Evolutionary conservation across 2,797 vertebrate species (phyloP), one percentile per base, ranked within the genome.

Genomic region (Ciconia nigra): DNA sequence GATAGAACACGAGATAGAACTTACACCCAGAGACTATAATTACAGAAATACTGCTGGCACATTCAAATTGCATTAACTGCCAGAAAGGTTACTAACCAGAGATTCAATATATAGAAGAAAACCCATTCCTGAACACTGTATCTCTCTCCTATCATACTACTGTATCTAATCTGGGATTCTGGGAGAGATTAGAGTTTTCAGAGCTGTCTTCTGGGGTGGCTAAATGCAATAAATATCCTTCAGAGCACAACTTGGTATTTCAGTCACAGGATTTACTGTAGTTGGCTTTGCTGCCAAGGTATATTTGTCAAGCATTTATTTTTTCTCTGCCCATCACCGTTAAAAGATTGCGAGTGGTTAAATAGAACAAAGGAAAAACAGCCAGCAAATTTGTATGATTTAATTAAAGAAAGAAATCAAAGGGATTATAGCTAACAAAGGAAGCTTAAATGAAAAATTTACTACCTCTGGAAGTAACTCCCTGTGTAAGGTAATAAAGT

Each of bases 391-490:
- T 42, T 44, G 70, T 96, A 78, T 91, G 46, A 95, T 95, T 96
- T 96, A 96, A 97, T 97, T 94, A 95, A 94, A 91, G 69, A 87
- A 84, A 93, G 94, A 93, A 95, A 95, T 95, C 84, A 92, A 86
- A 90, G 47, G 54, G 47, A 83, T 91, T 85, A 67, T 33, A 77
- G 90, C 87, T 87, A 96, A 87, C 84, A 91, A 93, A 96, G 91
- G 82, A 96, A 93, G 70, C 24, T 79, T 79, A 93, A 84, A 89
- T 93, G 66, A 94, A 91, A 91, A 94, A 96, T 96, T 93, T 97
- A 95, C 81, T 86, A 54, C 55, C 78, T 74, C 65, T 93, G 95
- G 46, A 95, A 94, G 77, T 47, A 89, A 78, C 49, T 93, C 83
- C 42, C 26, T 67, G 44, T 54, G 65, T 77, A 93, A 90, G 52